A percentile compares a stretch with the other conserved stretches of the same genome.
Evolutionary conservation across 2,888 invertebrate genomes (phyloP).

Genomic region (Lissonota sp.): DNA sequence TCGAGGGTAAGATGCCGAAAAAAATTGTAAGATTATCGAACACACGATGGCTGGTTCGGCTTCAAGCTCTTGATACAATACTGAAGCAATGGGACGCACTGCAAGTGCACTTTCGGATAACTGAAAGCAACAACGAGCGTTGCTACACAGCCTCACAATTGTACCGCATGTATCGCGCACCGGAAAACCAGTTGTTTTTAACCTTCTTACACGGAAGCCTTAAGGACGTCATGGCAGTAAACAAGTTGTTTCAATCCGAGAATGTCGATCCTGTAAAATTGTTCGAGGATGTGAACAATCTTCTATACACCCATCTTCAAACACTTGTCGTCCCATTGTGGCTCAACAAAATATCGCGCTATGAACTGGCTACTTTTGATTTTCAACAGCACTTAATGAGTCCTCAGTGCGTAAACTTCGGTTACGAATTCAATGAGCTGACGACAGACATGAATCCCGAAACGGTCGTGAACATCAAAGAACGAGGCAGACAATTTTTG

Average conservation of each 20-base stretch:
- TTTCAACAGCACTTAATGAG: conserved; percentile 72
- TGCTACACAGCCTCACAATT: conserved; percentile 64
- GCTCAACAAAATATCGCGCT: conserved; percentile 66
- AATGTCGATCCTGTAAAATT: conserved; percentile 6
- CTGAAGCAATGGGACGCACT: conserved; percentile 75
- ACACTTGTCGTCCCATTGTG: conserved; percentile 1
- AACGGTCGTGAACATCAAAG: conserved; percentile 59
- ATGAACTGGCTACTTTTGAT: conserved; percentile 68
- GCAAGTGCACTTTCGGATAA: conserved; percentile 70
- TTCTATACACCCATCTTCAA: neutral
- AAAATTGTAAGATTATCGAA: conserved; percentile 69
- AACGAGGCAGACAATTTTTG: conserved; percentile 67
- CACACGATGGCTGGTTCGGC: conserved; percentile 66
- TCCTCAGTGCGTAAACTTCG: conserved; percentile 71
- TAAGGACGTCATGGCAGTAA: neutral
- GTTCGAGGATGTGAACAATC: conserved; percentile 12
- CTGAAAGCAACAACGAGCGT: conserved; percentile 60
- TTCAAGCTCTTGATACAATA: conserved; percentile 63
- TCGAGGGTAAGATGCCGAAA: conserved; percentile 48
- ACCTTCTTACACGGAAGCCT: conserved; percentile 39
- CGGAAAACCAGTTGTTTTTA: conserved; percentile 63
- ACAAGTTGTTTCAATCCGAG: conserved; percentile 12
- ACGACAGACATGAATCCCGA: conserved; percentile 41
- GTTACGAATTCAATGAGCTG: conserved; percentile 68
- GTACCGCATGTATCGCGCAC: conserved; percentile 57